Evolutionary conservation across 64 coral and sea anemone species (phyloP).

Genomic region (Acropora tenuis): DNA sequence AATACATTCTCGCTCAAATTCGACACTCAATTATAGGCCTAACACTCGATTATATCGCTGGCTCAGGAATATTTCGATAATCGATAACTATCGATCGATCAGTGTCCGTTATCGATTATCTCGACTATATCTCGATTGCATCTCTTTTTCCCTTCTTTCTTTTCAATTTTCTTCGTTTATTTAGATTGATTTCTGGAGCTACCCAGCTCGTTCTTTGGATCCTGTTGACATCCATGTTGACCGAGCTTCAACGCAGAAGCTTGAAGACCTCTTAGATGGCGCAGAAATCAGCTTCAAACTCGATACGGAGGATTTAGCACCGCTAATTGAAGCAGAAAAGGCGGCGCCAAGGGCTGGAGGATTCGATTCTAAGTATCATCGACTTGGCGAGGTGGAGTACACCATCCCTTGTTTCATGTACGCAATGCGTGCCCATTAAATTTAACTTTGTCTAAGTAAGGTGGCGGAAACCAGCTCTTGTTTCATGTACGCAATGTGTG

Average conservation of each 20-base stretch:
- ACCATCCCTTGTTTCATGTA: neutral
- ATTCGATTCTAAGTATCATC: constrained; percentile 78
- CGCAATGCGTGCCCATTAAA: neutral
- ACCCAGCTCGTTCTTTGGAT: constrained; percentile 23
- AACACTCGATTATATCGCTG: no score
- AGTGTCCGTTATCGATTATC: no score
- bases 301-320: constrained; percentile 6
- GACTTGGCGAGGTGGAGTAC: constrained; percentile 52
- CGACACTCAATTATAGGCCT: no score
- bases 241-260: neutral
- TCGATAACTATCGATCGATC: neutral
- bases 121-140: neutral
- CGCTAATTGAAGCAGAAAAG: constrained; percentile 49
- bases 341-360: constrained; percentile 51
- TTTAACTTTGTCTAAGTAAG: no score
- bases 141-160: neutral
- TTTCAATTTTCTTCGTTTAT: neutral
- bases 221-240: constrained; percentile 73
- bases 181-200: constrained; percentile 91
- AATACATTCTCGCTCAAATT: neutral
- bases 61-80: no score
- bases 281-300: constrained; percentile 46
- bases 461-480: no score
- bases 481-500: no score
- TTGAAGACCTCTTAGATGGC: constrained; percentile 49